Percentiles rank a stretch among this genome's conserved stretches.
These are phyloP conservation scores for Nebria brevicollis DNA, from an alignment of 2,888 invertebrate genomes.

Conservation along the genomic window DNA sequence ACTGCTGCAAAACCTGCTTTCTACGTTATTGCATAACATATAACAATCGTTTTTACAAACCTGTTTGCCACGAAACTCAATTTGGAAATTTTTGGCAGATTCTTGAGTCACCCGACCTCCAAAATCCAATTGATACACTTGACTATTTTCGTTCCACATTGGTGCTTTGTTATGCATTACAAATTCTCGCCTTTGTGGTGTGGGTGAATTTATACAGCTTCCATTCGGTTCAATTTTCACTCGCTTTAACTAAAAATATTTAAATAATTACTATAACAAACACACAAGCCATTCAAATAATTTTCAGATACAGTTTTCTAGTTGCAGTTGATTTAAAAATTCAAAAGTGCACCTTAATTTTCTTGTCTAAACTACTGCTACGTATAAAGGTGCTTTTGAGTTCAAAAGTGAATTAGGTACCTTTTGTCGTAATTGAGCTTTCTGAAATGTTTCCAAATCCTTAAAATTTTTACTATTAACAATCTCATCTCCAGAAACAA, in stretches of 20 bases:
- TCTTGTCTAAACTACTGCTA: too few species aligned
- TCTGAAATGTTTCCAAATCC: conserved; percentile 91
- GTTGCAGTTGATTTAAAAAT: too few species aligned
- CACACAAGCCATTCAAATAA: conserved; percentile 14
- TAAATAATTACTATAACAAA: conserved; percentile 47
- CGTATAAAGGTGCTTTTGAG: not conserved
- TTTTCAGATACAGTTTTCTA: not conserved
- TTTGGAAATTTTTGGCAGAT: conserved; percentile 99
- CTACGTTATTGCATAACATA: not conserved
- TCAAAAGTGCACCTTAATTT: too few species aligned
- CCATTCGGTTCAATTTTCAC: conserved; percentile 70
- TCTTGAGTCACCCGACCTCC: conserved; percentile 99
- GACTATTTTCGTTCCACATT: conserved; percentile 97
- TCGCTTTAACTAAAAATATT: conserved; percentile 75
- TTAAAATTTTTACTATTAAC: conserved; percentile 79
- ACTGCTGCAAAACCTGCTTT: not conserved
- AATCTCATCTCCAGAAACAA: conserved; percentile 68
- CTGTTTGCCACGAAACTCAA: conserved; percentile 96
- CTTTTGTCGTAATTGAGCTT: conserved; percentile 90
- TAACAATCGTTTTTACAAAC: conserved; percentile 62
- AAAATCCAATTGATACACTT: conserved; percentile 99
- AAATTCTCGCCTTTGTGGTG: conserved; percentile 78
- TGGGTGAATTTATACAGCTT: conserved; percentile 60
- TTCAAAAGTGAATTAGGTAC: conserved; percentile 62
- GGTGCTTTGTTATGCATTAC: conserved; percentile 95